Conservation (phyloP, 2,797 vertebrate species). For the Acanthiza pusilla region DNA sequence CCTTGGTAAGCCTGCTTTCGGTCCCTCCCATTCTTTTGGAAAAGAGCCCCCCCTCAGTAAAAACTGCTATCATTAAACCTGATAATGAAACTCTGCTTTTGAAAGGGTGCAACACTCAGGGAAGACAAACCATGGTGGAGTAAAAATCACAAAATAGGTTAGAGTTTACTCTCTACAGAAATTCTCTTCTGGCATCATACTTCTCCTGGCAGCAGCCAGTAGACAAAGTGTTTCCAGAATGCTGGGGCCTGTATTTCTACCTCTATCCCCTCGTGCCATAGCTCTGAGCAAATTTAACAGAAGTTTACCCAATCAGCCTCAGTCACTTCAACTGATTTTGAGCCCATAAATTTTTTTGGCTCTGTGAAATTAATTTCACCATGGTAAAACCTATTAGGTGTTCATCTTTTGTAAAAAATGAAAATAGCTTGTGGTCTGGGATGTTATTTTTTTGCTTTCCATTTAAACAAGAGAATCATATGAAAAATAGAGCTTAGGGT, state of each 20-base stretch:
- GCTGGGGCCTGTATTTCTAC: background rate
- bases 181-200: background rate
- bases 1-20: rapidly evolving
- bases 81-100: background rate
- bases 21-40: rapidly evolving
- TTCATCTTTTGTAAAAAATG: background rate
- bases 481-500: background rate
- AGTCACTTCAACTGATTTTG: background rate
- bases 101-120: background rate
- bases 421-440: background rate
- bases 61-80: background rate
- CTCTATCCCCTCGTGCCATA: background rate
- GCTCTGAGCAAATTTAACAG: background rate
- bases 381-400: background rate
- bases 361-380: background rate
- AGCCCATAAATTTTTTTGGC: background rate
- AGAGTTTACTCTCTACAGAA: background rate
- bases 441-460: background rate
- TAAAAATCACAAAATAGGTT: background rate
- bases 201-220: background rate
- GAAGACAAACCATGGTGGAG: background rate
- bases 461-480: background rate
- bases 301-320: background rate
- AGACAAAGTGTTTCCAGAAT: background rate
- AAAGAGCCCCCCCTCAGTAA: background rate